Conservation (phyloP, 2,113 vertebrate species). For the Hippolais icterina region DNA sequence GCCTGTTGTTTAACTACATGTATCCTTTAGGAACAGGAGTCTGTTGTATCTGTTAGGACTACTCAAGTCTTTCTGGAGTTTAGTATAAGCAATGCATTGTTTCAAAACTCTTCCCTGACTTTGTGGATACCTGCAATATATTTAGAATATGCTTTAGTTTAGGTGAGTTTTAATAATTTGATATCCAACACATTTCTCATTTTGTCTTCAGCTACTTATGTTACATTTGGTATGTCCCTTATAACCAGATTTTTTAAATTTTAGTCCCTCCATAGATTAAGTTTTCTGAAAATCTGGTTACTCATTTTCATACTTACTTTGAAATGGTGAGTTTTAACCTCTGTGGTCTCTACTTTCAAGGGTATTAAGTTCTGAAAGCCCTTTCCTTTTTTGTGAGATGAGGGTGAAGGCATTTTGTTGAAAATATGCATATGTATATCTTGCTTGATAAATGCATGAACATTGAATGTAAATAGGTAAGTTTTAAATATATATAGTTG, state of each 20-base stretch:
- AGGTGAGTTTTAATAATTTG: not conserved
- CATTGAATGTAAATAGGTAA: fast-evolving
- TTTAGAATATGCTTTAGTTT: not conserved
- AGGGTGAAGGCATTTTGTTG: not conserved
- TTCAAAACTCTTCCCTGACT: not conserved
- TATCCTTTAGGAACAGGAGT: not conserved
- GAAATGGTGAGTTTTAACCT: not conserved
- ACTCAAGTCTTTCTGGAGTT: not conserved
- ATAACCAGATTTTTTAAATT: not conserved
- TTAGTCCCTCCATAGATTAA: not conserved
- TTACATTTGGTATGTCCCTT: not conserved
- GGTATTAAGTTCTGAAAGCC: not conserved
- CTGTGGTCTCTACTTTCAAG: not conserved
- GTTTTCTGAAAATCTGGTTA: not conserved
- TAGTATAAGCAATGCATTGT: not conserved
- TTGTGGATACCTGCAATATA: not conserved
- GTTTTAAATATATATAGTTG: not conserved
- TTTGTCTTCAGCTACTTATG: not conserved
- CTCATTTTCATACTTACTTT: not conserved
- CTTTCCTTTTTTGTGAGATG: not conserved
- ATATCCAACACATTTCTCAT: not conserved
- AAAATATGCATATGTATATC: not conserved
- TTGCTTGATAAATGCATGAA: not conserved
- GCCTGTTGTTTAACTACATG: not conserved
- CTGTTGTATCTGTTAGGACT: not conserved